These are phyloP conservation scores for Microcebus lehilahytsara DNA, from an alignment of 2,113 vertebrate genomes.

Conservation along the genomic window DNA sequence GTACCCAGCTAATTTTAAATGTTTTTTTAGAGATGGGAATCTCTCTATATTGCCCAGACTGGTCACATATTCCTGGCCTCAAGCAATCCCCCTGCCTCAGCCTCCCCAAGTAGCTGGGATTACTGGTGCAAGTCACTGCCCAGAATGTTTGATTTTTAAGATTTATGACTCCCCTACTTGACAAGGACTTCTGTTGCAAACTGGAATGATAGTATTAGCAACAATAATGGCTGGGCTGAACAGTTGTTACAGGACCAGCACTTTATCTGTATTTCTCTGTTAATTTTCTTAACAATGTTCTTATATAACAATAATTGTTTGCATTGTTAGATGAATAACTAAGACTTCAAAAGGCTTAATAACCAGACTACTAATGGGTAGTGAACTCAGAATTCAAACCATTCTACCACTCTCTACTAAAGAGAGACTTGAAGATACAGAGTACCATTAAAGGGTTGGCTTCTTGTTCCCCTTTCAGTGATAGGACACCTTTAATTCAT, in stretches of 20 bases:
- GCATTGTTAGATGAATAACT: background rate
- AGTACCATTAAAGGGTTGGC: background rate
- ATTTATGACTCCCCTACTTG: background rate
- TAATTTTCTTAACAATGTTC: background rate
- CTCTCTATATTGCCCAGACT: too few species aligned
- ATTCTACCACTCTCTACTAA: background rate
- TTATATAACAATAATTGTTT: background rate
- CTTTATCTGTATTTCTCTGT: background rate
- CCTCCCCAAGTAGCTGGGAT: background rate
- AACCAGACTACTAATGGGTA: background rate
- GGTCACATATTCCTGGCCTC: too few species aligned
- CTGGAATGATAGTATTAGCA: background rate
- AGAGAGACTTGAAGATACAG: background rate
- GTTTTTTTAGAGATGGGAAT: too few species aligned
- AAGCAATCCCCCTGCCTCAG: too few species aligned
- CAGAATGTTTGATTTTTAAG: background rate
- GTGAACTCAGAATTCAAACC: background rate
- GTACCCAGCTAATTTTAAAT: too few species aligned
- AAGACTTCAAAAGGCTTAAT: background rate
- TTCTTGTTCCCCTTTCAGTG: background rate
- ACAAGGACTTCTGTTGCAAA: background rate
- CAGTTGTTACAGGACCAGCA: background rate
- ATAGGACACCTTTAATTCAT: background rate
- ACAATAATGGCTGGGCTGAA: background rate
- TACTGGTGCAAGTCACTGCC: too few species aligned